These are phyloP conservation scores for Spheniscus humboldti DNA, from an alignment of 2,797 vertebrate species.

Conservation along the genomic window DNA sequence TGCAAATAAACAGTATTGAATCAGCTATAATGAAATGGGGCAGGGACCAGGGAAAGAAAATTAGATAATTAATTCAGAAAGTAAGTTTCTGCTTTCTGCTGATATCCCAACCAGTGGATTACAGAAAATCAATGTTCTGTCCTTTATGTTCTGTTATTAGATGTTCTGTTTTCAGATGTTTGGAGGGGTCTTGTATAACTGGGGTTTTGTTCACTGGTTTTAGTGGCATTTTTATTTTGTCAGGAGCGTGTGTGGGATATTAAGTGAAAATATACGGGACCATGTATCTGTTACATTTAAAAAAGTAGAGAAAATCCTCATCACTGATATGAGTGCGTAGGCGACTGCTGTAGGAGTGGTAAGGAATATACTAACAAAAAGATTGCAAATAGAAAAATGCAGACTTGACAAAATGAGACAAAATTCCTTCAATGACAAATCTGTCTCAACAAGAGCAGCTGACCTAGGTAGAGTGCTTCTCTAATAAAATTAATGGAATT, in stretches of 20 bases:
- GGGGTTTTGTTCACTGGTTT: not conserved
- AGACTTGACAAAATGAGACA: not conserved
- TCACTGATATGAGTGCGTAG: not conserved
- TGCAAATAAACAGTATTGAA: not conserved
- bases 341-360: not conserved
- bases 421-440: not conserved
- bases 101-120: not conserved
- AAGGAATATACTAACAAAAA: not conserved
- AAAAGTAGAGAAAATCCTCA: not conserved
- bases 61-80: slow-evolving; percentile 1
- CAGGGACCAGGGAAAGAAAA: not conserved
- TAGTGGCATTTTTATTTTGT: not conserved
- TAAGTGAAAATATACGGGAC: not conserved
- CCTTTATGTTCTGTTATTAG: not conserved
- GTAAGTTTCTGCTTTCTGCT: not conserved
- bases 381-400: not conserved
- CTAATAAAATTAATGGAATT: not conserved
- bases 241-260: not conserved
- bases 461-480: not conserved
- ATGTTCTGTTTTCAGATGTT: not conserved
- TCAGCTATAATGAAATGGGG: not conserved
- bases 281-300: not conserved
- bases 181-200: not conserved
- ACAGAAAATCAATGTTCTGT: not conserved
- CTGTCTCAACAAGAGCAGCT: not conserved